Conservation (phyloP, 2,888 invertebrate genomes). For the Drosophila peninsularis region DNA sequence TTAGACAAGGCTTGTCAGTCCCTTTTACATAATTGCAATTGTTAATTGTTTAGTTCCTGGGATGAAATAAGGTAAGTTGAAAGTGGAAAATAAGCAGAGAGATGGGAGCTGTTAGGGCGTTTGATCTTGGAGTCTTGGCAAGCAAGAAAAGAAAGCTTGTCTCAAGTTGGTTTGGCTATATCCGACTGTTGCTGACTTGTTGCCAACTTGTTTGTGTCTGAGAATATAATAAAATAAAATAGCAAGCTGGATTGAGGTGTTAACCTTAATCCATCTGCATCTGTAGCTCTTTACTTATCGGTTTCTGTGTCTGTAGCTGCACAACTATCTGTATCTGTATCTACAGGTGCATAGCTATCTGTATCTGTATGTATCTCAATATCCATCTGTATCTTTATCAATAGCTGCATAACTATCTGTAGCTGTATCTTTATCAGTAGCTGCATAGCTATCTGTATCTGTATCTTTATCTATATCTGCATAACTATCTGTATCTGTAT, state of each 20-base stretch:
- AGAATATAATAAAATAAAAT: background rate
- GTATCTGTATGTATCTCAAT: background rate
- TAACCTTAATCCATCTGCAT: background rate
- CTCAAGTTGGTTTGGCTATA: background rate
- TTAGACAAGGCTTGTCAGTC: background rate
- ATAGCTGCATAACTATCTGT: background rate
- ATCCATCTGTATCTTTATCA: background rate
- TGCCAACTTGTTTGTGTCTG: background rate
- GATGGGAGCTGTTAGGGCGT: too few species aligned
- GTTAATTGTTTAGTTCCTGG: constrained; percentile 1
- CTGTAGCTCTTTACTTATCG: background rate
- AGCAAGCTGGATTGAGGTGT: background rate
- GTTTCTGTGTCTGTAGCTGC: background rate
- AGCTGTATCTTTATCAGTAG: background rate
- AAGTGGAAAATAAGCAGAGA: background rate
- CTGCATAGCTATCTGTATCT: background rate
- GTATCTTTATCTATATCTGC: background rate
- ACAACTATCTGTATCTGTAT: background rate
- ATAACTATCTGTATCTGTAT: too few species aligned
- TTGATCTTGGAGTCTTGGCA: too few species aligned
- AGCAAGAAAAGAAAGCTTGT: background rate
- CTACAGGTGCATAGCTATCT: background rate
- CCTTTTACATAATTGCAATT: constrained; percentile 5
- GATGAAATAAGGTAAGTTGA: background rate
- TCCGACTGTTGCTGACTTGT: background rate